Conservation (phyloP, 2,113 vertebrate species). For the Willisornis vidua region DNA sequence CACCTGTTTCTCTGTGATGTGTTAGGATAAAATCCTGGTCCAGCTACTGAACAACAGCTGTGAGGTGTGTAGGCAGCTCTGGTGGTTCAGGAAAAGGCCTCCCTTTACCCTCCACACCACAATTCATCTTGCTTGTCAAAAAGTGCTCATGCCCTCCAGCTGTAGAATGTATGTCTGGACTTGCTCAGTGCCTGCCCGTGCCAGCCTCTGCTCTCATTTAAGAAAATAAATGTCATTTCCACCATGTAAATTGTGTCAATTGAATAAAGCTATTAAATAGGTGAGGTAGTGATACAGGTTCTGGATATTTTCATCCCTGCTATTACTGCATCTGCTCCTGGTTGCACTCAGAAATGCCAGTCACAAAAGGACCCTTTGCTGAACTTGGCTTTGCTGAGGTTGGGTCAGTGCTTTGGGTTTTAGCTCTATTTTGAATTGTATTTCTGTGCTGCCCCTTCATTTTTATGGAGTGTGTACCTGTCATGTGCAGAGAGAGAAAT, state of each 20-base stretch:
- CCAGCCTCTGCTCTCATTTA: background rate
- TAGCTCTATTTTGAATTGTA: background rate
- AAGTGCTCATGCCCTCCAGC: no score
- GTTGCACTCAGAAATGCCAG: background rate
- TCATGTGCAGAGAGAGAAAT: background rate
- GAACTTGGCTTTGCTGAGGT: background rate
- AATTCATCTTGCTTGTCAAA: background rate
- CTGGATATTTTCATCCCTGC: background rate
- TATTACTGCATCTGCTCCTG: background rate
- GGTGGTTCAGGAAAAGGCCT: no score
- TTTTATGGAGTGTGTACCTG: background rate
- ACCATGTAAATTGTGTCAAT: background rate
- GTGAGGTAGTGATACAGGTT: background rate
- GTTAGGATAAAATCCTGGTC: no score
- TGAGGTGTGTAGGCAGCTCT: no score
- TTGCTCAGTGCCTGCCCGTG: background rate
- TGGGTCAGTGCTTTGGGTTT: background rate
- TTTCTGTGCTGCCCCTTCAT: background rate
- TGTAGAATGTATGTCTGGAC: no score
- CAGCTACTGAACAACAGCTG: no score
- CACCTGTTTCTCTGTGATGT: no score
- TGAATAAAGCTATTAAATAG: background rate
- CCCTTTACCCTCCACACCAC: no score
- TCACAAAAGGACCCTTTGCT: background rate
- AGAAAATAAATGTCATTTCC: background rate